Percentiles rank a stretch among this genome's conserved stretches.
phyloP scores from a whole-genome alignment of 1,140 invertebrate species.

The Drosophila lowei region DNA sequence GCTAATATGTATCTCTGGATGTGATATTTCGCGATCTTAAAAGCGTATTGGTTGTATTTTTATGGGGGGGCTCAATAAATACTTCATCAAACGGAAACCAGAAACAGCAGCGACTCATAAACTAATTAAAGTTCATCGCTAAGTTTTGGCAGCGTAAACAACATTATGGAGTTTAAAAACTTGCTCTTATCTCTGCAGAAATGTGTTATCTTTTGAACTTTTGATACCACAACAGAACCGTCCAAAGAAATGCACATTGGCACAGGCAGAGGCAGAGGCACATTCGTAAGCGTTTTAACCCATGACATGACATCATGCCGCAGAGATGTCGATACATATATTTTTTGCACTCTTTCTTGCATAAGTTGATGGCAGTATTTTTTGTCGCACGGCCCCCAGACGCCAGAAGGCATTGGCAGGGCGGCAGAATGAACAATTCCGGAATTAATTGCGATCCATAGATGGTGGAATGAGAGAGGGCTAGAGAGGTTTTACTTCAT shows the following conservation, averaged over 20 bases:
- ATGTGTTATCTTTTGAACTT: constrained; percentile 20
- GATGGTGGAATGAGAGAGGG: no score
- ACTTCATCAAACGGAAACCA: no score
- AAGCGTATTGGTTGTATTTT: no score
- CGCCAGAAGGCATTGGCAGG: not conserved
- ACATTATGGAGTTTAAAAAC: not conserved
- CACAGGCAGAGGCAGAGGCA: no score
- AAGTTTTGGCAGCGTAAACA: not conserved
- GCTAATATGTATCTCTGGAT: not conserved
- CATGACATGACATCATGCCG: constrained; percentile 39
- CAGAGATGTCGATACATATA: constrained; percentile 15
- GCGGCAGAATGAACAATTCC: no score
- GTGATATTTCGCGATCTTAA: no score
- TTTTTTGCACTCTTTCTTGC: constrained; percentile 8
- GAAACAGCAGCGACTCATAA: no score
- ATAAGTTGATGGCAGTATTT: constrained; percentile 5
- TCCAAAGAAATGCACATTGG: constrained; percentile 8
- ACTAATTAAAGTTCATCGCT: no score
- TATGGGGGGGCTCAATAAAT: no score
- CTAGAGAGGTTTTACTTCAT: no score
- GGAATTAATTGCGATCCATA: no score
- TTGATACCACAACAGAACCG: constrained; percentile 2
- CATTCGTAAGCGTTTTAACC: not conserved
- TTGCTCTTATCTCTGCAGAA: constrained; percentile 10
- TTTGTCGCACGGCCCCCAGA: constrained; percentile 13